These are phyloP conservation scores for Dascillus cervinus DNA, from an alignment of 2,888 invertebrate genomes.

Conservation along the genomic window DNA sequence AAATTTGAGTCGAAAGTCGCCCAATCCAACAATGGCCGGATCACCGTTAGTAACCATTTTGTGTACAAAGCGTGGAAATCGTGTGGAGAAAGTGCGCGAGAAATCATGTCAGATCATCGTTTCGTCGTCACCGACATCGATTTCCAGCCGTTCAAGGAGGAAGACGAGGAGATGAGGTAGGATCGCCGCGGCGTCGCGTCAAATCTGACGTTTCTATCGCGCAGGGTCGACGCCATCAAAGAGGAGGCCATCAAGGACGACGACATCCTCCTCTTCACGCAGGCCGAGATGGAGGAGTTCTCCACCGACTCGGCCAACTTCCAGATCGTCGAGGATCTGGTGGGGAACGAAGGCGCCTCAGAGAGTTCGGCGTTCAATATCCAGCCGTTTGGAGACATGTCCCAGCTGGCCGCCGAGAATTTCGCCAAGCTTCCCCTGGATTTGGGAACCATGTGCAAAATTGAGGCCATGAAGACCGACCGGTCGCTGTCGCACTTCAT, in stretches of 20 bases:
- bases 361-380: slow-evolving; percentile 17
- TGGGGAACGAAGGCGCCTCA: slow-evolving; percentile 14
- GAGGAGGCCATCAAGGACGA: slow-evolving; percentile 29
- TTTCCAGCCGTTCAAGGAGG: slow-evolving; percentile 10
- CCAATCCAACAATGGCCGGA: background rate
- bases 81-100: background rate
- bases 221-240: slow-evolving; percentile 20
- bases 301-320: slow-evolving; percentile 8
- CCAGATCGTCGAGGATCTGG: slow-evolving; percentile 17
- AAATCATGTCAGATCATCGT: slow-evolving; percentile 14
- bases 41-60: slow-evolving; percentile 10
- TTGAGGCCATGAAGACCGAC: slow-evolving; percentile 13
- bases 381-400: slow-evolving; percentile 16
- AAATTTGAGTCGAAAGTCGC: background rate
- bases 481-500: slow-evolving; percentile 49
- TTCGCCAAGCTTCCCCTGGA: slow-evolving; percentile 12
- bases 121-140: slow-evolving; percentile 17
- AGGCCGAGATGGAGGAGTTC: slow-evolving; percentile 19
- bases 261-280: slow-evolving; percentile 28
- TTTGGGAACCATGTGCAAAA: slow-evolving; percentile 5
- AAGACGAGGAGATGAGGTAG: slow-evolving; percentile 11
- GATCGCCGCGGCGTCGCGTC: too few relatives aligned
- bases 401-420: slow-evolving; percentile 12
- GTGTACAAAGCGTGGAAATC: slow-evolving; percentile 6
- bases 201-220: too few relatives aligned